Base-by-base conservation (phyloP, 2,113 vertebrate genomes). In the Heliornis fulica region DNA sequence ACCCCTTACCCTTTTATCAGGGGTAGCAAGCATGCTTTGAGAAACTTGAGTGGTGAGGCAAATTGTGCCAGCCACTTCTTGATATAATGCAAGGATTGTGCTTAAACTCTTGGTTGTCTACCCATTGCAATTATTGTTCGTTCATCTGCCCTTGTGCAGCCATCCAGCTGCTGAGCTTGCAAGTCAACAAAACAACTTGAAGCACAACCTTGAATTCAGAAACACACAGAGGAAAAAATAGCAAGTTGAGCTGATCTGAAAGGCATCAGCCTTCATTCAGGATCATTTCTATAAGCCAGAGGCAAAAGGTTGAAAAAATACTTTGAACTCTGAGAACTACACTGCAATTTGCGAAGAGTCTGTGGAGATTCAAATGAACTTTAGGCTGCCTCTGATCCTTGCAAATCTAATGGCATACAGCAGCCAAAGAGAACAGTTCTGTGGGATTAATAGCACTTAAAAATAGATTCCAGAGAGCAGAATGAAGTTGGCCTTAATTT, bases 131-230 rank as follows among this genome's bases (percentile, higher is more conserved):
- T 79, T 85, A 36, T 13, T 18, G 25, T 19, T 21, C 83, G 54
- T 21, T 21, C 10, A 11, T 25, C 50, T 68, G 40, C 40, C n/a
- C 41, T 53, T 31, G 18, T 9, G 41, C 34, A 50, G 68, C 53
- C 40, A 2, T 28, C 50, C 69, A 40, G 3, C 64, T 86, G 23
- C 29, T 78, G 43, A 34, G 29, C 22, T 69, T 5, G 0, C 36
- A 86, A 38, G 50, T 56, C 43, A 56, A 16, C 15, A 1, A 32
- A 15, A 31, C 68, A 63, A 83, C 0, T 0, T 41, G n/a, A 89
- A 70, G 64, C 0, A 7, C 13, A 40, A 7, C 41, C 25, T 41
- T 41, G n/a, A 89, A 38, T 81, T 92, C 45, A 74, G 74, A 68
- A 84, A 75, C 34, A 40, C 8, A 28, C 4, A 8, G 3, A 66